Conservation (phyloP, 2,888 invertebrate species). For the Baronia brevicornis region DNA sequence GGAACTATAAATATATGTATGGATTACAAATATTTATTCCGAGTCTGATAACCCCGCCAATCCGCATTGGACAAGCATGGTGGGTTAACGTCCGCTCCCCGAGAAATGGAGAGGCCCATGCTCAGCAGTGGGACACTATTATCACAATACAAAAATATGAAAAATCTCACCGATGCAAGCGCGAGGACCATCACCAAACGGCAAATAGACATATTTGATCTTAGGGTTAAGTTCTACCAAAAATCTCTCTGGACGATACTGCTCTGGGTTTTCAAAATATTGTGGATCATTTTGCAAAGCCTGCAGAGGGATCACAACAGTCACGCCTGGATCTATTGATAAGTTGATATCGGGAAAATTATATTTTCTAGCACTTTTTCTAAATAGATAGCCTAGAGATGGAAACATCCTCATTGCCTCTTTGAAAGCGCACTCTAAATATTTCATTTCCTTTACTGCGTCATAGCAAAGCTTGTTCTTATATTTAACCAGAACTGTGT, state of each 20-base stretch:
- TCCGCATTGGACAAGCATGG: too few species aligned
- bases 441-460: conserved; percentile 26
- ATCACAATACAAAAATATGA: too few species aligned
- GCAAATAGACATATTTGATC: conserved; percentile 39
- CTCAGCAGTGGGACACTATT: too few species aligned
- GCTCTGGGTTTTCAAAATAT: conserved; percentile 41
- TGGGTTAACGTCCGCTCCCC: too few species aligned
- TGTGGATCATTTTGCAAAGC: conserved; percentile 44
- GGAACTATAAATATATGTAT: too few species aligned
- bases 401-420: conserved; percentile 24
- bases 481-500: conserved; percentile 21
- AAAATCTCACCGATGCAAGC: conserved; percentile 37
- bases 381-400: conserved; percentile 20
- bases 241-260: conserved; percentile 47
- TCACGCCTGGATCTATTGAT: conserved; percentile 31
- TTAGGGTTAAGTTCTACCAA: conserved; percentile 25
- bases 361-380: conserved; percentile 20
- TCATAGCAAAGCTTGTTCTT: conserved; percentile 25
- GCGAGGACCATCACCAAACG: conserved; percentile 50
- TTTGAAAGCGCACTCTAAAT: conserved; percentile 21
- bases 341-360: conserved; percentile 20
- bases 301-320: conserved; percentile 33
- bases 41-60: too few species aligned
- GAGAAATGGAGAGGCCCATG: too few species aligned
- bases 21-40: too few species aligned